Conservation (phyloP, 2,113 vertebrate species). For the Tenrec ecaudatus region DNA sequence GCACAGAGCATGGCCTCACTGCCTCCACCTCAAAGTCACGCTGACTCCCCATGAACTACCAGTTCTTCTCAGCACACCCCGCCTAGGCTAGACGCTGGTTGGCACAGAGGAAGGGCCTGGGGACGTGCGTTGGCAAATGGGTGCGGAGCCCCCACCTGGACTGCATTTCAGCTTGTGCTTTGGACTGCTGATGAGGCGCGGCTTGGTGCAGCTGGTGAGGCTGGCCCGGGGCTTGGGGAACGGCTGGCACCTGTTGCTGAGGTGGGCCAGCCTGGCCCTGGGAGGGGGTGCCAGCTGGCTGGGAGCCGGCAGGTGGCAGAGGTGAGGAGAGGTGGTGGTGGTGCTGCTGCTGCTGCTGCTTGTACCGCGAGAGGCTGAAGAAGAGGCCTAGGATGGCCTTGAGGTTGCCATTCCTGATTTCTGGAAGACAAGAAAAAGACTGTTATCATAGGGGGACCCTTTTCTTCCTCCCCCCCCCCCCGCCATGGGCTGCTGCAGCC, state of each 20-base stretch:
- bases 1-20: neutral
- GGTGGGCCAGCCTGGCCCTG: conserved; percentile 84
- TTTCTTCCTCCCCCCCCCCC: fast-evolving
- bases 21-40: neutral
- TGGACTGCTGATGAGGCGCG: conserved; percentile 84
- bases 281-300: conserved; percentile 79
- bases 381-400: conserved; percentile 99
- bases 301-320: conserved; percentile 67
- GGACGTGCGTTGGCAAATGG: fast-evolving
- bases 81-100: neutral
- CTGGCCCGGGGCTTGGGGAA: conserved; percentile 86
- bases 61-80: neutral
- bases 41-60: neutral
- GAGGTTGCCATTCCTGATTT: conserved; percentile 99
- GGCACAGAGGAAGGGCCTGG: neutral
- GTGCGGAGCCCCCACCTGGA: conserved; percentile 90
- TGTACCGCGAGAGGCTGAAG: conserved; percentile 98
- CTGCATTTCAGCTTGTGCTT: conserved; percentile 97
- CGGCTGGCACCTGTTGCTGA: conserved; percentile 84
- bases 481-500: neutral
- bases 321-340: conserved; percentile 84
- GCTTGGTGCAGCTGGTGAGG: conserved; percentile 84
- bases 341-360: conserved; percentile 95
- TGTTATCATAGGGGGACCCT: neutral
- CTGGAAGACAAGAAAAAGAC: conserved; percentile 88